phyloP scores from a whole-genome alignment of 2,797 vertebrate species.

The Helicolenus hilgendorfi region DNA sequence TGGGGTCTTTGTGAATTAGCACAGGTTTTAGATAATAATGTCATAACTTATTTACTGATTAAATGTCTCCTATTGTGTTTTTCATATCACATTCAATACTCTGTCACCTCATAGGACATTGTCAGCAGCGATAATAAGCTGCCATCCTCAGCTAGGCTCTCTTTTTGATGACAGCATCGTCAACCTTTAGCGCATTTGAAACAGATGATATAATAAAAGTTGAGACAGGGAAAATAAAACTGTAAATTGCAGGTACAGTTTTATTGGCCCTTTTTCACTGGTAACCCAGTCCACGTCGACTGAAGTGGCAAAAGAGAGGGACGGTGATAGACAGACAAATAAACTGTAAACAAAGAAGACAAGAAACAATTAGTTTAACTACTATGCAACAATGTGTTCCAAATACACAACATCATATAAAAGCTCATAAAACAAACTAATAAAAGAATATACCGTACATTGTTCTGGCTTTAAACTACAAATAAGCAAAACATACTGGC shows the following conservation, averaged over 20 bases:
- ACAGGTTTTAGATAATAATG: neutral
- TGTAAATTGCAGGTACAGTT: neutral
- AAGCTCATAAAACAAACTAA: neutral
- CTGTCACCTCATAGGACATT: neutral
- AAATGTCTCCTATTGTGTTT: neutral
- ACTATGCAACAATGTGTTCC: neutral
- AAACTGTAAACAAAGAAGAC: constrained; percentile 66
- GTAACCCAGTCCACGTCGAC: constrained; percentile 68
- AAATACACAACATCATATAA: neutral
- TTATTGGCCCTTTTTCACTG: constrained; percentile 38
- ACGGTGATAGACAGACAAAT: constrained; percentile 76
- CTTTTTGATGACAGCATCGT: neutral
- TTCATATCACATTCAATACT: neutral
- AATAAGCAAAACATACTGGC: neutral
- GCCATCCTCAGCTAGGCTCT: neutral
- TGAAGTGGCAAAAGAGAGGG: constrained; percentile 78
- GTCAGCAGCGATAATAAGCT: neutral
- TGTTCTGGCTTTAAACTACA: neutral
- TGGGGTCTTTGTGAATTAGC: neutral
- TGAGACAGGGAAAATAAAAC: neutral
- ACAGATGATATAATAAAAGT: neutral
- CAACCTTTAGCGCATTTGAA: neutral
- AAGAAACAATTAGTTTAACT: neutral
- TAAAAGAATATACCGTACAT: neutral
- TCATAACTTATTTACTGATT: neutral